Evolutionary conservation across 2,797 vertebrate species (phyloP), one percentile per base, ranked within the genome.

Genomic region (Perodicticus potto): DNA sequence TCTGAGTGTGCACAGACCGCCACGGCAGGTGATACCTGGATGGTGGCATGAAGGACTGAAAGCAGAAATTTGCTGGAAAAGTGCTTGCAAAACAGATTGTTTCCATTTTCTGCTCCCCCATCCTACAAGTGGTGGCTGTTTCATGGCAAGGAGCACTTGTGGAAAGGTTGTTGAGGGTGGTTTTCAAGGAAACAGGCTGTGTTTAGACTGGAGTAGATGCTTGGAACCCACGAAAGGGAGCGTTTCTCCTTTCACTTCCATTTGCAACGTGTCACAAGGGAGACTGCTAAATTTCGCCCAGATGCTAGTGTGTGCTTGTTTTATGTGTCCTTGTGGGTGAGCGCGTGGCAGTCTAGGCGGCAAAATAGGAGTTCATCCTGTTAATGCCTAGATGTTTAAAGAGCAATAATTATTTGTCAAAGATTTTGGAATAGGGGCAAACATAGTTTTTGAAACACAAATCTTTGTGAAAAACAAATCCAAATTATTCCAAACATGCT

Each of bases 121-220:
- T 72, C 55, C 85, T 92, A 77, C 53, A 94, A 95, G 77, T 78
- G 93, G 85, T n/a, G 85, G 78, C 13, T 96, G 95, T 86, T 55
- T 23, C 20, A 78, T 91, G 91, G 87, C 95, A 80, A 97, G 69
- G 97, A 89, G 61, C 94, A 70, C 82, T 74, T 90, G 81, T 96
- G 92, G 95, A 92, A 77, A 84, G 95, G 89, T 87, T 97, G 91
- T 25, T 94, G 93, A 97, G 92, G 40, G 17, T 32, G 49, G 89
- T 92, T 97, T 87, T 95, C 89, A 94, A 94, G 73, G 84, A 93
- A 93, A 94, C 95, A 95, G 97, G 76, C 96, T 96, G 93, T 96
- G 95, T 97, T 97, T 97, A 97, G 97, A 96, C 95, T 95, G 69
- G 82, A 96, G 92, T 93, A 86, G 83, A 83, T 83, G 19, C 73